Evolutionary conservation across 1,140 invertebrate species (phyloP), one percentile per base, ranked within the genome.

Genomic region (Drosophila quadrilineata): DNA sequence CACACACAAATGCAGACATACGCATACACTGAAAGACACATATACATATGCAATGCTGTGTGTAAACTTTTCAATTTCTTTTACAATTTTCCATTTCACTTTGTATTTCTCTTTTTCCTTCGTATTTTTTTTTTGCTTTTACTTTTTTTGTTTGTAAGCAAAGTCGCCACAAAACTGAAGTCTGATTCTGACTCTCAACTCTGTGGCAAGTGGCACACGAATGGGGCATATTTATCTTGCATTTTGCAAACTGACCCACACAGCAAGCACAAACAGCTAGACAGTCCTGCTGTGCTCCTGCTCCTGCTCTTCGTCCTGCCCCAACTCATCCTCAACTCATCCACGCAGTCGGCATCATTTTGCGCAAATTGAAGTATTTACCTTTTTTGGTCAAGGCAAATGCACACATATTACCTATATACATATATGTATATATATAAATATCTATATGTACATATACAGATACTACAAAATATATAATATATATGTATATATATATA

Each of bases 301-400:
- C n/a, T n/a, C n/a, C n/a, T n/a, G n/a, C n/a, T n/a, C n/a, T n/a
- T n/a, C n/a, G n/a, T n/a, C n/a, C n/a, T n/a, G 10, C 24, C 12
- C 6, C 24, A 6, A 6, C 3, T 16, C 14, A 9, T 8, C 41
- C 14, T 6, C 14, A 2, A 16, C 1, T 12, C 12, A 14, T 2
- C 41, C 1, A 6, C 38, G 16, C 14, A 68, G 31, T 56, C 35
- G 43, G 31, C 41, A 80, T 72, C 72, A 80, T 80, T 80, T 80
- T 84, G 76, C 54, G 63, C 68, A 84, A 80, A 80, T 84, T 80
- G 68, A 80, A 80, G 77, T 84, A 80, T 80, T 80, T 84, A 80
- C 77, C 58, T 69, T 66, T 45, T 72, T 76, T 71, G 74, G 68
- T 75, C 43, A 57, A 71, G 73, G 53, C 48, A 75, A 64, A 49